A percentile compares a stretch with the other conserved stretches of the same genome.
phyloP scores from a whole-genome alignment of 2,797 vertebrate species.

The Chromis chromis region DNA sequence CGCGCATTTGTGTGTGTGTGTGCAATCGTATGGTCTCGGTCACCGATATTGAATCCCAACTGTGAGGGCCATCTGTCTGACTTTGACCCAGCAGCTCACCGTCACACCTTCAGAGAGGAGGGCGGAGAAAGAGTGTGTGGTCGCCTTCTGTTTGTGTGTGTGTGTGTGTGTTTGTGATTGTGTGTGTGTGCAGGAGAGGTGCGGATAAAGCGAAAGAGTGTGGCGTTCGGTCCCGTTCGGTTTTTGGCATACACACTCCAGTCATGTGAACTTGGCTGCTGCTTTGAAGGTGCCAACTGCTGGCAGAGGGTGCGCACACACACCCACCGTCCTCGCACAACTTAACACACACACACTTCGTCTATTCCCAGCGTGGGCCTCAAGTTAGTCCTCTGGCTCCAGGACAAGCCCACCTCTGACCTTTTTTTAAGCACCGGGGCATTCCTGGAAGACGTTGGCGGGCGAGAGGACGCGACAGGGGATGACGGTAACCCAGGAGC shows the following conservation, averaged over 20 bases:
- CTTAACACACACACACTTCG: background rate
- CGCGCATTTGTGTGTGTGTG: slow-evolving; percentile 25
- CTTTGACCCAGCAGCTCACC: slow-evolving; percentile 76
- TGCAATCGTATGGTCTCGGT: slow-evolving; percentile 46
- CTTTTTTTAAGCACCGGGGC: slow-evolving; percentile 52
- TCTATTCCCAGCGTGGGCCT: slow-evolving; percentile 47
- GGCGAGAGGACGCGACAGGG: slow-evolving; percentile 13
- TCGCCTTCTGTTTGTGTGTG: background rate
- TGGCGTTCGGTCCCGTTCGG: background rate
- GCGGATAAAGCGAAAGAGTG: background rate
- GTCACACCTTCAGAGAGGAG: slow-evolving; percentile 68
- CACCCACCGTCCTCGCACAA: slow-evolving; percentile 20
- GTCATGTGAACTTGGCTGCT: slow-evolving; percentile 60
- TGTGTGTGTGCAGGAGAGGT: background rate
- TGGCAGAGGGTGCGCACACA: slow-evolving; percentile 37
- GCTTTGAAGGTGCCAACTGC: slow-evolving; percentile 63
- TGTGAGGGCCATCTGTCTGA: slow-evolving; percentile 82
- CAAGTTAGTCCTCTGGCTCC: slow-evolving; percentile 52
- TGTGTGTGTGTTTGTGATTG: slow-evolving; percentile 6
- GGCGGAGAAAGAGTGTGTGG: slow-evolving; percentile 22
- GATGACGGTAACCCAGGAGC: slow-evolving; percentile 47
- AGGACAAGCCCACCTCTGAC: slow-evolving; percentile 62
- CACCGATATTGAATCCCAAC: slow-evolving; percentile 73
- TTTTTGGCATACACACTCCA: slow-evolving; percentile 58
- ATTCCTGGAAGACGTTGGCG: slow-evolving; percentile 42